phyloP scores from a whole-genome alignment of 1,140 invertebrate species.

The Penaeus chinensis region DNA sequence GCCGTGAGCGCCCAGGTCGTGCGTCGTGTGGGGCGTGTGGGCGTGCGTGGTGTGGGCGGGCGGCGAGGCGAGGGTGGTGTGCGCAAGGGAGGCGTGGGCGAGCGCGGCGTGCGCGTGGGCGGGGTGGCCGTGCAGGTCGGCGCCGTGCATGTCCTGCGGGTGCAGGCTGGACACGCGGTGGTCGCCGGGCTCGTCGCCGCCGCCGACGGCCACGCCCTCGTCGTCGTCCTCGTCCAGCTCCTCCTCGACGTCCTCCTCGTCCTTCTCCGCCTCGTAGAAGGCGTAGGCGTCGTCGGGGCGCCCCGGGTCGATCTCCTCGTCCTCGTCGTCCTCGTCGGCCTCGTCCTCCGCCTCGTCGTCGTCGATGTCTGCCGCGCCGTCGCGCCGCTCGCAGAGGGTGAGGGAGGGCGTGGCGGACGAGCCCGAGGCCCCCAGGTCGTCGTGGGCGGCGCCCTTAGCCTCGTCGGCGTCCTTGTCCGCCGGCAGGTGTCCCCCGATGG shows the following conservation, averaged over 20 bases:
- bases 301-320: slow-evolving; percentile 62
- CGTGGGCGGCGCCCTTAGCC: slow-evolving; percentile 47
- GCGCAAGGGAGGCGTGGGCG: slow-evolving; percentile 33
- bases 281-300: slow-evolving; percentile 61
- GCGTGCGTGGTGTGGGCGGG: slow-evolving; percentile 32
- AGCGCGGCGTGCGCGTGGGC: slow-evolving; percentile 31
- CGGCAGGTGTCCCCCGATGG: slow-evolving; percentile 81
- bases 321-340: slow-evolving; percentile 50
- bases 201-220: neutral
- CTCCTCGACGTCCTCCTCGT: slow-evolving; percentile 56
- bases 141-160: slow-evolving; percentile 5
- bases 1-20: slow-evolving; percentile 23
- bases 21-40: slow-evolving; percentile 16
- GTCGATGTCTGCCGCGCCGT: slow-evolving; percentile 39
- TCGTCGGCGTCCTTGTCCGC: slow-evolving; percentile 77
- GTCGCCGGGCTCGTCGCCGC: neutral
- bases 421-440: slow-evolving; percentile 67
- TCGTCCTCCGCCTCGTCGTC: slow-evolving; percentile 56
- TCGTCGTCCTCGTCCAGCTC: slow-evolving; percentile 56
- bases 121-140: slow-evolving; percentile 18
- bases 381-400: slow-evolving; percentile 45
- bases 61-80: slow-evolving; percentile 19
- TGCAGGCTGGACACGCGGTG: slow-evolving; percentile 41
- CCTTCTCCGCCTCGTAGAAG: slow-evolving; percentile 58
- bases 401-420: slow-evolving; percentile 68